These are phyloP conservation scores for Patagioenas fasciata DNA, from an alignment of 2,113 vertebrate genomes.

Conservation along the genomic window DNA sequence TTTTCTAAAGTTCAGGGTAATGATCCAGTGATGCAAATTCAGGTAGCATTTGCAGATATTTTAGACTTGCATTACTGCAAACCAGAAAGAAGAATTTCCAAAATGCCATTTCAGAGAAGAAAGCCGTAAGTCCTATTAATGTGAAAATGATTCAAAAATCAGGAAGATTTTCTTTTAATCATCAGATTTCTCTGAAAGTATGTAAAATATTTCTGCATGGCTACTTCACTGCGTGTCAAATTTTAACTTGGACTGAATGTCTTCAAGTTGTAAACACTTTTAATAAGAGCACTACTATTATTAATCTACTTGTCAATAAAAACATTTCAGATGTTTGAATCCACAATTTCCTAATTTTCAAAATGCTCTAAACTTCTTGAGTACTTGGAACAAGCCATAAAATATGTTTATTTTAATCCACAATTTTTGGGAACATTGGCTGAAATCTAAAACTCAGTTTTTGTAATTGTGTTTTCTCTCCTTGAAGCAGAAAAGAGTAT, in stretches of 20 bases:
- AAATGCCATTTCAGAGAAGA: background rate
- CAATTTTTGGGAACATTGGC: background rate
- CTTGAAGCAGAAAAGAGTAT: background rate
- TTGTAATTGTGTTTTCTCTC: background rate
- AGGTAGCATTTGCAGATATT: background rate
- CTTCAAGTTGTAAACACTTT: background rate
- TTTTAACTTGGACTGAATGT: background rate
- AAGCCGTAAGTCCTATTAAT: background rate
- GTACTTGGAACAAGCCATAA: background rate
- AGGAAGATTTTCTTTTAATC: background rate
- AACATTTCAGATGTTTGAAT: conserved; percentile 35
- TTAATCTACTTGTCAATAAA: conserved; percentile 28
- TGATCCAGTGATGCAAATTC: background rate
- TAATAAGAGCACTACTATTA: background rate
- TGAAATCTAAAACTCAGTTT: background rate
- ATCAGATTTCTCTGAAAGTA: background rate
- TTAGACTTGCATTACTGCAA: background rate
- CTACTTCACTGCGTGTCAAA: background rate
- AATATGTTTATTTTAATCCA: background rate
- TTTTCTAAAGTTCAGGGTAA: background rate
- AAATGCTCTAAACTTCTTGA: conserved; percentile 14
- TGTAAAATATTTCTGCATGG: background rate
- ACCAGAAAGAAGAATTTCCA: background rate
- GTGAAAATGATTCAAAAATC: background rate
- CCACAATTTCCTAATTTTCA: conserved; percentile 12